phyloP scores from a whole-genome alignment of 2,888 invertebrate species.

The Parnassius smintheus region DNA sequence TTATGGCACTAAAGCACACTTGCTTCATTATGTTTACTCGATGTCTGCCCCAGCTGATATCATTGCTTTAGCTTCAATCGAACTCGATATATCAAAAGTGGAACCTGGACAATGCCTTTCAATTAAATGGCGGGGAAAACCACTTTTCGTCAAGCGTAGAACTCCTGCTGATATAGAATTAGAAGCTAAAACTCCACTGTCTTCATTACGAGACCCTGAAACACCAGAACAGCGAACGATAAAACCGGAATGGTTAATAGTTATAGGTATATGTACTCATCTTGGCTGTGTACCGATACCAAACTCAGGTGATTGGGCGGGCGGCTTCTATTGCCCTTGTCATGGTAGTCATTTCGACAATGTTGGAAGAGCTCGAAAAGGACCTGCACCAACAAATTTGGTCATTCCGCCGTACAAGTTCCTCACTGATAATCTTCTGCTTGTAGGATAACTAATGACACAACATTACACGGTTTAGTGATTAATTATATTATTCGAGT shows the following conservation, averaged over 20 bases:
- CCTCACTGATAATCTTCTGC: conserved; percentile 71
- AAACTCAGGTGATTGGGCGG: conserved; percentile 82
- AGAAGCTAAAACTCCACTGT: conserved; percentile 82
- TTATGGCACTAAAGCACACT: conserved; percentile 83
- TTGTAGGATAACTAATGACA: conserved; percentile 67
- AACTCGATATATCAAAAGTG: conserved; percentile 86
- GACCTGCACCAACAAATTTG: conserved; percentile 87
- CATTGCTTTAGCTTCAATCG: conserved; percentile 87
- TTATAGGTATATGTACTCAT: conserved; percentile 91
- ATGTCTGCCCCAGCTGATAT: conserved; percentile 88
- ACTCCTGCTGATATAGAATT: conserved; percentile 83
- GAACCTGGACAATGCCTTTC: conserved; percentile 83
- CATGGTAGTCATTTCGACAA: conserved; percentile 92
- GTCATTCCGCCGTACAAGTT: conserved; percentile 84
- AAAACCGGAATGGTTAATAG: conserved; percentile 88
- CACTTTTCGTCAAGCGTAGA: conserved; percentile 88
- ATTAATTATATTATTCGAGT: too few species aligned
- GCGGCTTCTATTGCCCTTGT: conserved; percentile 91
- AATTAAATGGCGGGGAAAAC: conserved; percentile 92
- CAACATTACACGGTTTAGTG: too few species aligned
- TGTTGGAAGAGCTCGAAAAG: conserved; percentile 87
- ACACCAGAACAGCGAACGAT: conserved; percentile 83
- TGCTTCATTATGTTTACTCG: conserved; percentile 77
- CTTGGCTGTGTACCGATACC: conserved; percentile 92
- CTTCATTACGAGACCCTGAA: conserved; percentile 86